Evolutionary conservation across 2,888 invertebrate genomes (phyloP), one percentile per base, ranked within the genome.

Genomic region (Syritta pipiens): DNA sequence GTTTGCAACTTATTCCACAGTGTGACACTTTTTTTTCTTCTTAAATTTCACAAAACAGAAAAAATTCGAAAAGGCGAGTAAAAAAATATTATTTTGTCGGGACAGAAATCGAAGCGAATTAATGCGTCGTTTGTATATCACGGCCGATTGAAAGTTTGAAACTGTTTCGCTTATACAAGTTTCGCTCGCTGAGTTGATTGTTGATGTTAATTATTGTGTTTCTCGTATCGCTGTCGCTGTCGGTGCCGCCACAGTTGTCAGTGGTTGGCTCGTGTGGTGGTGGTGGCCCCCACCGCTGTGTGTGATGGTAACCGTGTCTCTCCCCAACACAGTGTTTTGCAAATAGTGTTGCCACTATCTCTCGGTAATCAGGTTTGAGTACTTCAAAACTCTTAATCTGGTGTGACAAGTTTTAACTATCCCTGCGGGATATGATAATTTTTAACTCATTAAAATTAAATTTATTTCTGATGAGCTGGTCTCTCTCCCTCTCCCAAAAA

Each of bases 121-220:
- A 74, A 79, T 79, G 72, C 72, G 74, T 62, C 74, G 74, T 55
- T 79, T 74, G 79, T 79, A 74, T 82, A 82, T 68, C 82, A 81
- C 83, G 83, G 81, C 72, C 82, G 83, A 83, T 83, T 82, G 83
- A 79, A 83, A 83, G 82, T 83, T 83, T 84, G 75, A 82, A 83
- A 84, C 84, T 83, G 84, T 68, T 79, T 68, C 60, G 74, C 74
- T 55, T 40, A 30, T 62, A 40, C 72, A 51, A 79, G 79, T 79
- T 68, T 68, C 57, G 62, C 74, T 74, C 67, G n/a, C 68, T 62
- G 49, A 10, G 46, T 53, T 59, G 77, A 49, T 72, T 68, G 67
- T 62, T 74, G 67, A 68, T 68, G 62, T 77, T 77, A 77, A 77
- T 71, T 65, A 60, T 63, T 63, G 22, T 53, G 60, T 30, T 49